Conservation (phyloP, 1,140 invertebrate species). For the Calosoma granatense region DNA sequence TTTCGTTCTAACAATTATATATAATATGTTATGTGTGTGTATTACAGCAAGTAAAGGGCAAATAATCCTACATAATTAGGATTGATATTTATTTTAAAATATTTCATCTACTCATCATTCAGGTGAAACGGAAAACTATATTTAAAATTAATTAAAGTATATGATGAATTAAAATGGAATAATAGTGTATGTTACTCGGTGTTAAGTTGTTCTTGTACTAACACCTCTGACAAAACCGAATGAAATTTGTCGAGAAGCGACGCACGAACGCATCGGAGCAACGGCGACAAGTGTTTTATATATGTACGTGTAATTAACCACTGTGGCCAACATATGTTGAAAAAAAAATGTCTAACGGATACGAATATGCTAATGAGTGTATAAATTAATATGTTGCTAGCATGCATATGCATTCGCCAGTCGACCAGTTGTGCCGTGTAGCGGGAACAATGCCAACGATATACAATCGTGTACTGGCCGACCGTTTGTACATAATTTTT, state of each 20-base stretch:
- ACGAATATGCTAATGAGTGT: slow-evolving; percentile 35
- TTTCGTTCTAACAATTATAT: too few relatives aligned
- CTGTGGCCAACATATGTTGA: slow-evolving; percentile 28
- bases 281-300: slow-evolving; percentile 23
- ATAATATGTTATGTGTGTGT: too few relatives aligned
- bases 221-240: too few relatives aligned
- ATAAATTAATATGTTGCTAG: slow-evolving; percentile 36
- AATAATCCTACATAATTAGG: too few relatives aligned
- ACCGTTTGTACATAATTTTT: slow-evolving; percentile 31
- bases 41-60: too few relatives aligned
- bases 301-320: slow-evolving; percentile 29
- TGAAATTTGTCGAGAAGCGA: background rate
- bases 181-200: too few relatives aligned
- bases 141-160: too few relatives aligned
- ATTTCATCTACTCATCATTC: too few relatives aligned
- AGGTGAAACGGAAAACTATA: too few relatives aligned
- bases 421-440: slow-evolving; percentile 19
- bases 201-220: too few relatives aligned
- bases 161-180: too few relatives aligned
- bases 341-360: slow-evolving; percentile 33
- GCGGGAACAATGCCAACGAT: slow-evolving; percentile 23
- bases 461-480: slow-evolving; percentile 19
- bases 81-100: too few relatives aligned
- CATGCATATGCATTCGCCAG: slow-evolving; percentile 33
- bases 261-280: background rate